Percentiles rank a stretch among this genome's conserved stretches.
These are phyloP conservation scores for Coregonus ussuriensis DNA, from an alignment of 2,797 vertebrate genomes.

Conservation along the genomic window DNA sequence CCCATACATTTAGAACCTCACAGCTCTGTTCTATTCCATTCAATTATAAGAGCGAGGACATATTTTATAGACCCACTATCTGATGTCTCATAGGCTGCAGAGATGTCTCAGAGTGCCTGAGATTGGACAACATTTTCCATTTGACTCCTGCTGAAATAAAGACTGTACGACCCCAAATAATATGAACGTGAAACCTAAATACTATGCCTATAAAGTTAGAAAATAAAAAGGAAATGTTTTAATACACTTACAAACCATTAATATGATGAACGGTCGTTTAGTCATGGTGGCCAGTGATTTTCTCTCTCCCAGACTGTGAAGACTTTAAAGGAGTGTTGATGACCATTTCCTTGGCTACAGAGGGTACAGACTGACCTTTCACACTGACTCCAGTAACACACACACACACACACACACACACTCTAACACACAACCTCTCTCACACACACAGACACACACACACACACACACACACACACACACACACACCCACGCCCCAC, in stretches of 20 bases:
- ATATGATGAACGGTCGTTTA: neutral
- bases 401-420: constrained; percentile 12
- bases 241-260: neutral
- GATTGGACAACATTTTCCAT: neutral
- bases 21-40: neutral
- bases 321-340: neutral
- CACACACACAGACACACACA: neutral
- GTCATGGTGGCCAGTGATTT: neutral
- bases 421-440: no score
- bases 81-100: neutral
- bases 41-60: neutral
- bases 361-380: neutral
- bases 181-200: neutral
- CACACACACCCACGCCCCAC: neutral
- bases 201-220: neutral
- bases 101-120: no score
- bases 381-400: constrained; percentile 12
- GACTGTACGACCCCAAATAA: neutral
- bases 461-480: constrained; percentile 18
- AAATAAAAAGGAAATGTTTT: neutral
- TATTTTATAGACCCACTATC: neutral
- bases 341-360: neutral
- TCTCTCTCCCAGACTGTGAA: neutral
- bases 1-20: no score
- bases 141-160: neutral